Percentiles rank a stretch among this genome's conserved stretches.
Evolutionary conservation across 2,113 vertebrate genomes (phyloP).

Genomic region (Bostrychus sinensis): DNA sequence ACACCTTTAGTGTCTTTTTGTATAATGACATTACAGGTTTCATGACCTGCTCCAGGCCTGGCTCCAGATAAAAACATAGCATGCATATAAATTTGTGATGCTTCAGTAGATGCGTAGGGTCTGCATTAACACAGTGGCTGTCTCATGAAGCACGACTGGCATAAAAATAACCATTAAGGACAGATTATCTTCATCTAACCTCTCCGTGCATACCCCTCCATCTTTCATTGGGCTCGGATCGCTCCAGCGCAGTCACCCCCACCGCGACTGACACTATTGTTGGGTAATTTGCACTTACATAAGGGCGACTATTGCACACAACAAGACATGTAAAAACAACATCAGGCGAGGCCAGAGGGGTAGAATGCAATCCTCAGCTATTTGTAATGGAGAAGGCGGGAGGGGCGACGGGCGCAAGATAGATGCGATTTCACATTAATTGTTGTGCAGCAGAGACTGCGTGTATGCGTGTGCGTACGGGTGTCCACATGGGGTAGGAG

Average conservation of each 20-base stretch:
- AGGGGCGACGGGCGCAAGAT: slow-evolving; percentile 59
- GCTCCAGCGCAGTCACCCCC: slow-evolving; percentile 61
- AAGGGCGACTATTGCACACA: slow-evolving; percentile 70
- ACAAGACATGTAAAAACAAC: slow-evolving; percentile 78
- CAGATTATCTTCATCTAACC: slow-evolving; percentile 57
- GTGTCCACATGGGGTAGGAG: slow-evolving; percentile 58
- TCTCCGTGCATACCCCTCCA: slow-evolving; percentile 41
- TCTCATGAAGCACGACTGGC: slow-evolving; percentile 56
- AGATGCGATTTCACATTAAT: slow-evolving; percentile 76
- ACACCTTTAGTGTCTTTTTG: no score
- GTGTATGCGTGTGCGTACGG: slow-evolving; percentile 41
- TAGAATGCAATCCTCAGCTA: slow-evolving; percentile 74
- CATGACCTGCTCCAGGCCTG: no score
- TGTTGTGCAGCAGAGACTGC: slow-evolving; percentile 58
- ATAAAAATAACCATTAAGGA: slow-evolving; percentile 66
- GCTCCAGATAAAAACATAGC: no score
- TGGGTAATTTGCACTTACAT: slow-evolving; percentile 75
- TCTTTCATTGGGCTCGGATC: slow-evolving; percentile 65
- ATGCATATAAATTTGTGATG: no score
- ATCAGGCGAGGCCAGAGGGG: slow-evolving; percentile 68
- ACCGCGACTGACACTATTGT: slow-evolving; percentile 57
- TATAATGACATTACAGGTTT: no score
- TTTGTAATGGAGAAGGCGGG: slow-evolving; percentile 71
- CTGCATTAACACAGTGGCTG: no score
- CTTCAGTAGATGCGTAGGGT: no score